Evolutionary conservation across 1,140 invertebrate genomes (phyloP), one percentile per base, ranked within the genome.

Genomic region (Ruditapes philippinarum): DNA sequence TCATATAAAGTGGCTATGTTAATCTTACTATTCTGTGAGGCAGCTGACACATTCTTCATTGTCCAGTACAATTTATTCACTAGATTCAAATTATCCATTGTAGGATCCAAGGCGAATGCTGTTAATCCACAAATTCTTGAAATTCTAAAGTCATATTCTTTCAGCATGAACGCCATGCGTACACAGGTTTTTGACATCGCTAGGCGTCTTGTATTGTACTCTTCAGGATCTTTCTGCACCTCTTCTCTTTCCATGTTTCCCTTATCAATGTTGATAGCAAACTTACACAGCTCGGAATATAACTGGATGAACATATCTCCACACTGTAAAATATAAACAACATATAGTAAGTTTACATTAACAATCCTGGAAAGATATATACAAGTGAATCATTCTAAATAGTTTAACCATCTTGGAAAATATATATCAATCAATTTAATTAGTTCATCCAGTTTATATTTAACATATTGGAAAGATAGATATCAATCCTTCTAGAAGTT

Each of bases 211-310:
- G 76, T 81, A 7, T 42, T 22, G 25, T 89, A 84, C 57, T 89
- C 91, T 25, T 90, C 92, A 51, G 82, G 79, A 28, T 91, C 88
- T 5, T 86, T 76, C 5, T 88, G 84, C 36, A 90, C 90, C 33
- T 89, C 79, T 36, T 87, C 87, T 51, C 91, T 91, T 54, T 94
- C 93, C 81, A 91, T 81, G 36, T 85, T 90, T 12, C 91, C 91
- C 79, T 93, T 94, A 85, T 94, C 93, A 19, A 93, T 90, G 80
- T 94, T 94, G 51, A 94, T 88, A 28, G 93, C 92, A 87, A 92
- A 94, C 38, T 93, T 92, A 60, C 92, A 92, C 84, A 94, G 79
- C 78, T 94, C 92, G 25, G 91, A 89, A 60, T 93, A 93, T 9
- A 94, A 87, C 88, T 94, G 92, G 17, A 94, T 82, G 70, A 92